A percentile compares a stretch with the other conserved stretches of the same genome.
These are phyloP conservation scores for Cossypha dichroa DNA, from an alignment of 2,797 vertebrate genomes.

Conservation along the genomic window DNA sequence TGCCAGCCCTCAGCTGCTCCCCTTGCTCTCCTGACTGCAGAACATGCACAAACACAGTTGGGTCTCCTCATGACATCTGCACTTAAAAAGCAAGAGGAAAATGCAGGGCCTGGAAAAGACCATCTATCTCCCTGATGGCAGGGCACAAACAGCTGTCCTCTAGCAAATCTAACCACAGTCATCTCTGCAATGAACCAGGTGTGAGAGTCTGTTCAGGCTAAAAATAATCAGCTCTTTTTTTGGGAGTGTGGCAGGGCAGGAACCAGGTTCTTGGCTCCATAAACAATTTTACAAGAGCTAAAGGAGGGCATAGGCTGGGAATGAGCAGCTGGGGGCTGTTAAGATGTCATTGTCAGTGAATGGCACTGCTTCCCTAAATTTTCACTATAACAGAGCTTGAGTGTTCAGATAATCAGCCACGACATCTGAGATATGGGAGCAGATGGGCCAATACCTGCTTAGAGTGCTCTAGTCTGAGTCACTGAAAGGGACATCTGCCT, in stretches of 20 bases:
- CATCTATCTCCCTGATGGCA: neutral
- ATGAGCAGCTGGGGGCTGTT: conserved; percentile 12
- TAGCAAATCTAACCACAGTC: neutral
- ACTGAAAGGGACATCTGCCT: conserved; percentile 9
- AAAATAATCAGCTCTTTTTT: neutral
- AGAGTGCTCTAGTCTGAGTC: neutral
- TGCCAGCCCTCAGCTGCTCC: neutral
- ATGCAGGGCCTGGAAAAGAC: neutral
- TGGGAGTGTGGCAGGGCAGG: neutral
- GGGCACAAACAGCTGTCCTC: neutral
- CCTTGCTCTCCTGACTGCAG: neutral
- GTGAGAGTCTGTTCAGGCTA: neutral
- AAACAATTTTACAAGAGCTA: neutral
- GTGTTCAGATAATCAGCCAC: neutral
- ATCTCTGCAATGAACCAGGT: neutral
- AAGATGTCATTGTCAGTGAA: neutral
- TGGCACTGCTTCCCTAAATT: neutral
- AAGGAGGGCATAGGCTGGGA: neutral
- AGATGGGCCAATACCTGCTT: conserved; percentile 22
- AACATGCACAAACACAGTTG: accelerated
- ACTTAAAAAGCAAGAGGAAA: neutral
- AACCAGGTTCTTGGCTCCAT: neutral
- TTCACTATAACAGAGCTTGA: neutral
- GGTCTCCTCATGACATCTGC: neutral
- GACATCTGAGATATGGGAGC: neutral